These are phyloP conservation scores for Lepidocyrtoides sp. DNA, from an alignment of 2,888 invertebrate genomes.

Conservation along the genomic window DNA sequence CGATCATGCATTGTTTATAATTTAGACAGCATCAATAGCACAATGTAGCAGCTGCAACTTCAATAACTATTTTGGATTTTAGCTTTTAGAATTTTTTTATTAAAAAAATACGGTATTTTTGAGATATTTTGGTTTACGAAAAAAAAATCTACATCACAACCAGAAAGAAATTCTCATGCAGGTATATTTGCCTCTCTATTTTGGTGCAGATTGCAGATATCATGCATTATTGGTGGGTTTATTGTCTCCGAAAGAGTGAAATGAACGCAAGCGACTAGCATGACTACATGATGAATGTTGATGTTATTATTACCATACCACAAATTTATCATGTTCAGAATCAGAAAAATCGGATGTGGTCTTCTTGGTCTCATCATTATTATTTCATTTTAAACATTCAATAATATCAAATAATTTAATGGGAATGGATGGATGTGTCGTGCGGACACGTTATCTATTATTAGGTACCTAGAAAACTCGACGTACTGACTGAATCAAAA, in stretches of 20 bases:
- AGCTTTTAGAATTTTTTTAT: background rate
- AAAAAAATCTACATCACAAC: background rate
- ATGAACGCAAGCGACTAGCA: background rate
- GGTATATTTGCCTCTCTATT: background rate
- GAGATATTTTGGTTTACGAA: background rate
- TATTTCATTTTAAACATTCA: conserved; percentile 47
- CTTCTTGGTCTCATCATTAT: conserved; percentile 68
- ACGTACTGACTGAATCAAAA: background rate
- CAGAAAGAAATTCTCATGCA: conserved; percentile 21
- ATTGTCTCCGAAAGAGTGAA: background rate
- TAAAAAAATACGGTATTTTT: background rate
- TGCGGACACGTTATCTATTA: background rate
- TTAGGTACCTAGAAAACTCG: background rate
- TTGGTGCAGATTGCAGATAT: background rate
- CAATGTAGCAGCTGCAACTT: background rate
- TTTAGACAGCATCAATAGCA: background rate
- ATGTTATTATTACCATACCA: conserved; percentile 36
- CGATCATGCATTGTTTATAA: no score
- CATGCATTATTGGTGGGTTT: background rate
- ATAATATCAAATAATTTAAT: background rate
- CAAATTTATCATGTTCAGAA: conserved; percentile 51
- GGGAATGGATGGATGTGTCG: background rate
- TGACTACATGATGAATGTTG: background rate
- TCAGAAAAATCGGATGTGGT: conserved; percentile 74
- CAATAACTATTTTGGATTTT: background rate